Evolutionary conservation across 30 jellyfish, hydroid and myxozoan genomes (phyloP), one percentile per base, ranked within the genome.

Genomic region (Aurelia aurita): DNA sequence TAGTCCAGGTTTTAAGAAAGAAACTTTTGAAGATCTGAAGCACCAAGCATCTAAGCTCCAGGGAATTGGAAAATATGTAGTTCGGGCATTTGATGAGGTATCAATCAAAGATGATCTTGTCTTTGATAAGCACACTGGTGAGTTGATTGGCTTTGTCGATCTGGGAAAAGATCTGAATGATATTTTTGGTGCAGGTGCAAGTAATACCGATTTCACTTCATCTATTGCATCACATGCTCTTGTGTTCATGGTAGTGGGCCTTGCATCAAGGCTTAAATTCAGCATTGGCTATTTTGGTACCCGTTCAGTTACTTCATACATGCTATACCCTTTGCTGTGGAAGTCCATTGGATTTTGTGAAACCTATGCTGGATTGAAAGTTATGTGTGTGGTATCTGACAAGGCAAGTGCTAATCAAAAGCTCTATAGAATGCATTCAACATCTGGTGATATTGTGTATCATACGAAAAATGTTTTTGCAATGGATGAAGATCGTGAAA

Each of bases 31-130:
- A n/a, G 87, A 53, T 18, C 28, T 74, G 29, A 54, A 2, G 31
- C 18, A 55, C 22, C 21, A 55, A n/a, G 58, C 39, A 15, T 29
- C 27, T 20, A 74, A 54, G 57, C 62, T 74, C 57, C 19, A 22
- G 16, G 75, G 75, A 16, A n/a, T 22, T 59, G 75, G 69, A 31
- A 46, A 76, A 51, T 69, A 82, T 82, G 76, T 66, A 19, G 75
- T 75, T 44, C 27, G 66, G 11, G 67, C 64, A 19, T 69, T 82
- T 54, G 92, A 82, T 82, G 85, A 82, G 54, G 69, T 82, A 86
- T 49, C 69, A 69, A 67, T 65, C 23, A 44, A 49, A 16, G 21
- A 25, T 26, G 92, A 86, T 18, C 68, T 82, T 22, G 75, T 69
- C 3, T 82, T 51, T 70, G 85, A 82, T 26, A 66, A 66, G 62